A percentile compares a stretch with the other conserved stretches of the same genome.
These are phyloP conservation scores for Cryptosula pallasiana DNA, from an alignment of 2,888 invertebrate genomes.

Conservation along the genomic window DNA sequence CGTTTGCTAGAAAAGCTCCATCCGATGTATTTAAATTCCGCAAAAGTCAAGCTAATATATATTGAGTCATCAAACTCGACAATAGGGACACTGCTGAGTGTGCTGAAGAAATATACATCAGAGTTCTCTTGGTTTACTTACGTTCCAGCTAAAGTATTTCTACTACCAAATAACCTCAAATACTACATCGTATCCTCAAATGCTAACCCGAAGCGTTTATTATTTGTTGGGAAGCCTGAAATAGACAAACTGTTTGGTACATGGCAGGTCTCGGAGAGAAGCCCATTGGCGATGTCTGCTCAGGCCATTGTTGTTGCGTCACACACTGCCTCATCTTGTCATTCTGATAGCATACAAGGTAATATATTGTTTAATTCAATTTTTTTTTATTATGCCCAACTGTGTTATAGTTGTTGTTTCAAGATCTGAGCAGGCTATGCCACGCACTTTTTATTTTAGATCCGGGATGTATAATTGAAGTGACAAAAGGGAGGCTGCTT, in stretches of 20 bases:
- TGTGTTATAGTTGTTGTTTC: too few species aligned
- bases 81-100: background rate
- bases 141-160: slow-evolving; percentile 1
- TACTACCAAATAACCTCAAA: slow-evolving; percentile 1
- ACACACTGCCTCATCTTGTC: background rate
- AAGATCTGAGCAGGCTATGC: too few species aligned
- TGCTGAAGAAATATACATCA: background rate
- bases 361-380: background rate
- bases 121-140: background rate
- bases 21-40: background rate
- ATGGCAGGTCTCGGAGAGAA: background rate
- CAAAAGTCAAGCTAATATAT: background rate
- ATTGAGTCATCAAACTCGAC: background rate
- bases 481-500: background rate
- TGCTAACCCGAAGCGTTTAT: background rate
- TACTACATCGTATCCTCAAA: background rate
- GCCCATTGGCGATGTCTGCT: slow-evolving; percentile 6
- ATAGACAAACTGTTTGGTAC: slow-evolving; percentile 3
- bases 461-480: background rate
- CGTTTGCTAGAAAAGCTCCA: background rate
- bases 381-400: too few species aligned
- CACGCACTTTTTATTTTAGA: background rate
- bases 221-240: background rate
- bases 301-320: background rate
- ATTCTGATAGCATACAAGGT: slow-evolving; percentile 2